Evolutionary conservation across 2,113 vertebrate genomes (phyloP).

Genomic region (Ptilonorhynchus violaceus): DNA sequence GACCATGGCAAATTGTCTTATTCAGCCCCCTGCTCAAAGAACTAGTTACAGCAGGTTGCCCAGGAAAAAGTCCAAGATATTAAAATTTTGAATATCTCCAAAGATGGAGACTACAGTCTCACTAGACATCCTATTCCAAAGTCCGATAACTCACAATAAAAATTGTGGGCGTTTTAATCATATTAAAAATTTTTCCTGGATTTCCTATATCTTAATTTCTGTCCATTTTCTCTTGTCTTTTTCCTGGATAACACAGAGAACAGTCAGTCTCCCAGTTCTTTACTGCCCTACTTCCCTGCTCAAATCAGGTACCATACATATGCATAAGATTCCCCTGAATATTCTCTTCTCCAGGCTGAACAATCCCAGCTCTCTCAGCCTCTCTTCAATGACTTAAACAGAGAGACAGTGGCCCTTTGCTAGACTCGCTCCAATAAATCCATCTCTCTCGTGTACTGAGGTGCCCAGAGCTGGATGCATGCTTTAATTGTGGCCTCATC

Average conservation of each 20-base stretch:
- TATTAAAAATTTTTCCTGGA: neutral
- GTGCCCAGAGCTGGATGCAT: neutral
- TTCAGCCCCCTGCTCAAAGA: neutral
- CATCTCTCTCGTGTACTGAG: neutral
- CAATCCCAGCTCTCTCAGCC: neutral
- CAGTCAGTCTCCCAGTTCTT: neutral
- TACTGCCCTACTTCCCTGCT: neutral
- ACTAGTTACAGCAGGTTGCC: neutral
- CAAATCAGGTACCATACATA: neutral
- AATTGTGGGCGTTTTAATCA: fast-evolving
- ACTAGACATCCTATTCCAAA: neutral
- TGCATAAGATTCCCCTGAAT: neutral
- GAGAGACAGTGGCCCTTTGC: neutral
- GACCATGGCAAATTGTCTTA: neutral
- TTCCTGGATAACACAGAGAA: neutral
- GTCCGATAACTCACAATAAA: neutral
- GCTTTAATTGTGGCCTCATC: neutral
- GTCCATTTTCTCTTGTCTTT: neutral
- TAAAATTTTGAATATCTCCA: neutral
- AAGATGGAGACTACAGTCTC: neutral
- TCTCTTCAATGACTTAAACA: neutral
- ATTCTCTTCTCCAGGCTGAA: neutral
- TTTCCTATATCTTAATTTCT: neutral
- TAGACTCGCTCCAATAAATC: neutral
- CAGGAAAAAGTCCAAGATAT: neutral